Percentiles rank a stretch among this genome's conserved stretches.
Conservation (phyloP, 2,797 vertebrate genomes). For the Poecilia picta region DNA sequence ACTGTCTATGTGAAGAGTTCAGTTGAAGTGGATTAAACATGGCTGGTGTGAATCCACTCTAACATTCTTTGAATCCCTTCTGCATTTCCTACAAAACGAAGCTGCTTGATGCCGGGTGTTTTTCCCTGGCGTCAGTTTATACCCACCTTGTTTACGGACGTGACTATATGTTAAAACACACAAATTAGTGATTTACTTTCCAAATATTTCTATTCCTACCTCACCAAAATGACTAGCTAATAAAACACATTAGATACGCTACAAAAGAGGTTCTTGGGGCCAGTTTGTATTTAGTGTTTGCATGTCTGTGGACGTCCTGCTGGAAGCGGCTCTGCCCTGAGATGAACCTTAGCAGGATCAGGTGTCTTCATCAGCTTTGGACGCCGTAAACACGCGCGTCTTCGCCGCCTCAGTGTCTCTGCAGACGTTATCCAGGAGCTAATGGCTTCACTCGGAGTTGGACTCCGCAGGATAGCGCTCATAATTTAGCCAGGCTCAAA, state of each 20-base stretch:
- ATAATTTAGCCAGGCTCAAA: constrained; percentile 47
- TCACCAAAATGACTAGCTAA: background rate
- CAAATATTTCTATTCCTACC: background rate
- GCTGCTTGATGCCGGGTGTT: too few species aligned
- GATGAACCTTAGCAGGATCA: constrained; percentile 21
- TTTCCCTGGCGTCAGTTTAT: too few species aligned
- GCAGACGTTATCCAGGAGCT: constrained; percentile 20
- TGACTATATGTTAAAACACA: background rate
- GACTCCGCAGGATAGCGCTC: constrained; percentile 27
- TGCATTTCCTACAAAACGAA: too few species aligned
- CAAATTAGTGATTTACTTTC: background rate
- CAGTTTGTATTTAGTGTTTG: background rate
- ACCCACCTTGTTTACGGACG: background rate
- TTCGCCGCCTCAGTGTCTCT: constrained; percentile 4
- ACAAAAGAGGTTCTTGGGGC: background rate
- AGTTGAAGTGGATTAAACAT: too few species aligned
- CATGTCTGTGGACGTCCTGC: background rate
- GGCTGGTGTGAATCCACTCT: too few species aligned
- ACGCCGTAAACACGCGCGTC: constrained; percentile 1
- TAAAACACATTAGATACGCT: background rate
- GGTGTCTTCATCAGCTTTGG: constrained; percentile 26
- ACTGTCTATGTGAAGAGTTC: too few species aligned
- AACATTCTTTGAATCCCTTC: too few species aligned
- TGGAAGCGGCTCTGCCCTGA: constrained; percentile 12
- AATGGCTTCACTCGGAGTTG: constrained; percentile 20